phyloP scores from a whole-genome alignment of 2,113 vertebrate species.

The Irena cyanogastra region DNA sequence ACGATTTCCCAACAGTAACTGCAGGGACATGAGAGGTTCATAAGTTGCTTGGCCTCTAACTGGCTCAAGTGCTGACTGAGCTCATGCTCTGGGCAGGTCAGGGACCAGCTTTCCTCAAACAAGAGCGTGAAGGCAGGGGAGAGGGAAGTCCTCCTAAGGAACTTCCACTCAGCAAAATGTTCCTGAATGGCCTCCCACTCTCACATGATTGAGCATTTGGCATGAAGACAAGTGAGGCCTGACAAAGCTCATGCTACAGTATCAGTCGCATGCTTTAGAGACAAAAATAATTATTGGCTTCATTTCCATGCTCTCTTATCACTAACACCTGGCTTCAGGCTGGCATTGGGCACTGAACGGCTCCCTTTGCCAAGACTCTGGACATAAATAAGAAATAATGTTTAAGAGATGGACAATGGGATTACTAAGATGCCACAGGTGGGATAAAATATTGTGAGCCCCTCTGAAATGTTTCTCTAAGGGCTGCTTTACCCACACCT shows the following conservation, averaged over 20 bases:
- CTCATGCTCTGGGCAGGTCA: not conserved
- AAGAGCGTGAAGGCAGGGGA: not conserved
- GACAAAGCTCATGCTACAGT: not conserved
- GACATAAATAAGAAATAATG: not conserved
- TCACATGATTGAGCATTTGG: not conserved
- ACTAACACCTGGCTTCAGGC: not conserved
- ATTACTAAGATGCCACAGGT: not conserved
- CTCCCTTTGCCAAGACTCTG: not conserved
- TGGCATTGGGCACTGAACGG: not conserved
- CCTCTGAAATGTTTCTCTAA: not conserved
- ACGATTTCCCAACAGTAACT: not conserved
- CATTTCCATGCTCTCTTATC: not conserved
- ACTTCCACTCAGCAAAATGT: not conserved
- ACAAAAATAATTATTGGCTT: slow-evolving; percentile 43
- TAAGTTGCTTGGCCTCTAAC: not conserved
- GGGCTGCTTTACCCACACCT: not conserved
- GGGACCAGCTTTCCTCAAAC: not conserved
- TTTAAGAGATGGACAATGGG: not conserved
- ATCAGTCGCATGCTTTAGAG: not conserved
- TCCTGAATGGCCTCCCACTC: not conserved
- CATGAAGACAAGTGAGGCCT: not conserved
- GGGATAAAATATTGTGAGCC: not conserved
- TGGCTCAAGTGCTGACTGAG: not conserved
- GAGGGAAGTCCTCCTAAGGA: not conserved
- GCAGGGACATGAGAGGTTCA: not conserved